Evolutionary conservation across 2,797 vertebrate genomes (phyloP).

Genomic region (Lagorchestes hirsutus): DNA sequence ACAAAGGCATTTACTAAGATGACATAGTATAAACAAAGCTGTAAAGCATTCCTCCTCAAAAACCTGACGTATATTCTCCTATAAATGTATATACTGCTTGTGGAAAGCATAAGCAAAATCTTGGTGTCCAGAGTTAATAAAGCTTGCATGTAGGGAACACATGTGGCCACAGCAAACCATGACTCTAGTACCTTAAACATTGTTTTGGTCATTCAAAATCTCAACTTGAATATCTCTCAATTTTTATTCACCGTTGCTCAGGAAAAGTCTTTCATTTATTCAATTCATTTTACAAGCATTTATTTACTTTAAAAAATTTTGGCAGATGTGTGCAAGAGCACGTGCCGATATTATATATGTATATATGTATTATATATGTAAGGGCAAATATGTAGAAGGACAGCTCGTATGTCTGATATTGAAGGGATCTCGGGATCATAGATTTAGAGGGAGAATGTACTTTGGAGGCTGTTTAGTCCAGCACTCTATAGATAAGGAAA

Average conservation of each 20-base stretch:
- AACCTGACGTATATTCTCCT: background rate
- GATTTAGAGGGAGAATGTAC: no score
- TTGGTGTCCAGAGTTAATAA: background rate
- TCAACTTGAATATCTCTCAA: background rate
- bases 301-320: background rate
- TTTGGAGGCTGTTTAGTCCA: no score
- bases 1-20: background rate
- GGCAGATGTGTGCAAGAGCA: background rate
- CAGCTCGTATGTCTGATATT: no score
- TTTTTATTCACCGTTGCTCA: background rate
- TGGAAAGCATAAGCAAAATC: background rate
- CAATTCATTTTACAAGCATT: background rate
- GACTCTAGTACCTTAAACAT: background rate
- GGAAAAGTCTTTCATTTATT: background rate
- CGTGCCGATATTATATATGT: no score
- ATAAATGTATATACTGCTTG: background rate
- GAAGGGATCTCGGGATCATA: no score
- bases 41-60: background rate
- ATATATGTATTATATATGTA: background rate
- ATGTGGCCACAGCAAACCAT: background rate
- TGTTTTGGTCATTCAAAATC: background rate
- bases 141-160: background rate
- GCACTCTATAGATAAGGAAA: background rate
- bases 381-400: no score
- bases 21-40: background rate